A percentile compares a stretch with the other conserved stretches of the same genome.
phyloP scores from a whole-genome alignment of 2,113 vertebrate genomes.

The Orcinus orca region DNA sequence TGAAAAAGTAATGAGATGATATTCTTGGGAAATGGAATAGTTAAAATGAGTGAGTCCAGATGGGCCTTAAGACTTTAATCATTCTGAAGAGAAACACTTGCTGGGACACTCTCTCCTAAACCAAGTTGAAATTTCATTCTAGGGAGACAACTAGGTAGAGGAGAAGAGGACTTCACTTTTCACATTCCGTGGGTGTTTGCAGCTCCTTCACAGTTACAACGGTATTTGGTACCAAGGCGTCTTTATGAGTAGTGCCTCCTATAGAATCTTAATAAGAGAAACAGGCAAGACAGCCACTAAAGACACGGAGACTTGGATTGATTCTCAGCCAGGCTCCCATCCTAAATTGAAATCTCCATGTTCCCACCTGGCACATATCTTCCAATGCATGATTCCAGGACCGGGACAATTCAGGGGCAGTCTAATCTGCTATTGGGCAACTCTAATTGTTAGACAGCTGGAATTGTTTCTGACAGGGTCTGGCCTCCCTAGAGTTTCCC shows the following conservation, averaged over 20 bases:
- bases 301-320: neutral
- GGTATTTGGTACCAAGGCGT: neutral
- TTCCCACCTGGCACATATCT: neutral
- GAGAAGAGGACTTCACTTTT: neutral
- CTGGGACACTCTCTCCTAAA: conserved; percentile 16
- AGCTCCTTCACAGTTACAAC: neutral
- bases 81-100: conserved; percentile 65
- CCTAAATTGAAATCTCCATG: neutral
- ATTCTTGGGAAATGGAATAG: conserved; percentile 78
- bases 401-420: neutral
- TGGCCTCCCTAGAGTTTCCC: neutral
- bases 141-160: neutral
- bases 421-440: no score
- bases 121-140: conserved; percentile 41
- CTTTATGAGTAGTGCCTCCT: neutral
- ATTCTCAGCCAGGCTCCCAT: neutral
- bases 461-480: neutral
- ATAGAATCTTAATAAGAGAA: neutral
- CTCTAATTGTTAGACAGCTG: neutral
- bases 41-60: conserved; percentile 74
- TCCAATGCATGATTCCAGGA: neutral
- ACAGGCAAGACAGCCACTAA: neutral
- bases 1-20: conserved; percentile 80
- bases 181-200: rapidly evolving
- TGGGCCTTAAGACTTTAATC: conserved; percentile 68